Evolutionary conservation across 1,140 invertebrate species (phyloP), one percentile per base, ranked within the genome.

Genomic region (Hylyphantes graminicola): DNA sequence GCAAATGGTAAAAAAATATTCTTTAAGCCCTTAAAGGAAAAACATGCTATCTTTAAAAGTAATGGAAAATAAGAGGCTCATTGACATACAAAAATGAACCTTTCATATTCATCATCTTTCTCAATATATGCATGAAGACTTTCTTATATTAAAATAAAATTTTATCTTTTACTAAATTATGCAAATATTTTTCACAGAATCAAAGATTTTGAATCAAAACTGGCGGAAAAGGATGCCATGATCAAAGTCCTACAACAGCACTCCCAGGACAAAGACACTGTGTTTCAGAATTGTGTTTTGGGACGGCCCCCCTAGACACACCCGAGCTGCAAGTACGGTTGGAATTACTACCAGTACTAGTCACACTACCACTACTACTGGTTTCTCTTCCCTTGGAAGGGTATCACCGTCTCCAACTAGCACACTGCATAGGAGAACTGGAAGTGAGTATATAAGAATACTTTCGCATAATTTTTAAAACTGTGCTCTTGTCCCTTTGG

Each of bases 151-250:
- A 5, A 35, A 35, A 35, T 35, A 35, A n/a, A n/a, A n/a, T n/a
- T n/a, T n/a, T n/a, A n/a, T n/a, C 12, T 59, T 4, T 12, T 64
- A 65, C 8, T 21, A 35, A 21, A 21, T 19, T 65, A 21, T 21
- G 0, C 12, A 19, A 3, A 57, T 64, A 53, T 63, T 59, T 35
- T n/a, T 64, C 53, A 8, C 87, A 96, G 95, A 88, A 92, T 96
- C 78, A 96, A 96, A 90, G 94, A 96, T 89, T 89, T 96, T 63
- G 95, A 97, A 89, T 95, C 95, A 1, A 95, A 96, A 88, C 91
- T 97, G 75, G 94, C 94, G 0, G 95, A 97, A 89, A 93, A 93
- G 86, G 95, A 97, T 89, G 95, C 95, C 0, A 96, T 97, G 94
- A 96, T 97, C 85, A 93, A 94, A 86, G 95, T 96, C 6, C 91